Conservation (phyloP, 2,113 vertebrate species). For the Machaerirhynchus nigripectus region DNA sequence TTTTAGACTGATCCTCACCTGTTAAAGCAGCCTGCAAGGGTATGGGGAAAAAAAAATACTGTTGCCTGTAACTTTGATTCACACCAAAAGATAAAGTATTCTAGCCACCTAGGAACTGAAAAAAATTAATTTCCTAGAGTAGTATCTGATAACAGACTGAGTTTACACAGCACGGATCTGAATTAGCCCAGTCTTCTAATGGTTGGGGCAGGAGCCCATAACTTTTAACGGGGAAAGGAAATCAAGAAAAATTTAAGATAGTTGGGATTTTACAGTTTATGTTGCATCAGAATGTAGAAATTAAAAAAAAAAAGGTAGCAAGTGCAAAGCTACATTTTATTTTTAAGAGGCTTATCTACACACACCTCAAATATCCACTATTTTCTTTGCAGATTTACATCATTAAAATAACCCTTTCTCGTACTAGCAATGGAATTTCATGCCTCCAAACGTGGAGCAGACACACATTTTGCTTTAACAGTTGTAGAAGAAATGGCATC, state of each 20-base stretch:
- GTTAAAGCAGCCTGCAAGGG: background rate
- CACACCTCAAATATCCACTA: background rate
- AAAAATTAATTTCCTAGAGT: background rate
- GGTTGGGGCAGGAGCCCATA: fast-evolving
- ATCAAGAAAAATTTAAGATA: background rate
- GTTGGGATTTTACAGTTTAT: background rate
- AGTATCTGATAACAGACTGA: background rate
- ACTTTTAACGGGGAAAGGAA: background rate
- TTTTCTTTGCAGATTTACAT: background rate
- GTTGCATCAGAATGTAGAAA: background rate
- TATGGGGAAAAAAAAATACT: background rate
- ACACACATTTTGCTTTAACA: background rate
- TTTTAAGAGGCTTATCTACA: background rate
- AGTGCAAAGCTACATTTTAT: background rate
- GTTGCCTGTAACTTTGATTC: background rate
- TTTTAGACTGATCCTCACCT: background rate
- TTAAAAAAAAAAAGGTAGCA: background rate
- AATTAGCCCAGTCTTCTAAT: background rate
- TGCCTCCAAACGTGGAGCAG: background rate
- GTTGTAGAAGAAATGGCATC: background rate
- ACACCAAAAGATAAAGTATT: background rate
- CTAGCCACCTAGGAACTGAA: background rate
- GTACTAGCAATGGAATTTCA: background rate
- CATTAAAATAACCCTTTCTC: background rate
- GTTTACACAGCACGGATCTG: background rate